phyloP scores from a whole-genome alignment of 2,113 vertebrate genomes.

The Oriolus oriolus region DNA sequence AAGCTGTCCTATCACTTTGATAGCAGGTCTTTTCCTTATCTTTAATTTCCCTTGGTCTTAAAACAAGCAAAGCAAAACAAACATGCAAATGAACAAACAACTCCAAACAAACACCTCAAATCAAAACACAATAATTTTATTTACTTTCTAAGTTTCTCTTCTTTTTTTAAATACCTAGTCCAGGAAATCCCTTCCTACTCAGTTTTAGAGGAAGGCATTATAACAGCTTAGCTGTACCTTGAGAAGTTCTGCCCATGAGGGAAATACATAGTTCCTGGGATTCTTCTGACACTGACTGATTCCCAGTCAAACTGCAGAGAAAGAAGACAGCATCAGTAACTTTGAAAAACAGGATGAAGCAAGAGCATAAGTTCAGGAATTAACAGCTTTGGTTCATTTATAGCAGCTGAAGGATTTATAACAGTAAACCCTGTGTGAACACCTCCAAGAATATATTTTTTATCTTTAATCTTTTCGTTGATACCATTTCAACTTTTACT shows the following conservation, averaged over 20 bases:
- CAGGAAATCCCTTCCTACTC: not conserved
- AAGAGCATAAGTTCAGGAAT: slow-evolving; percentile 15
- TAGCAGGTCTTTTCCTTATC: not conserved
- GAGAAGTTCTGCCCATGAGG: not conserved
- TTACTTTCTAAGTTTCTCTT: not conserved
- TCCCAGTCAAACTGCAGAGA: not conserved
- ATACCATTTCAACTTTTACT: not conserved
- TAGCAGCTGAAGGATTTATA: slow-evolving; percentile 25
- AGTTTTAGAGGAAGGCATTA: not conserved
- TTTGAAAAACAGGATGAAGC: not conserved
- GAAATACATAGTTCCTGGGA: not conserved
- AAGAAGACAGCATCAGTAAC: not conserved
- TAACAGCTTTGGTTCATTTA: slow-evolving; percentile 20
- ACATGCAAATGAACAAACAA: not conserved
- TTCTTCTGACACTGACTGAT: not conserved
- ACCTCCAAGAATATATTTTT: not conserved
- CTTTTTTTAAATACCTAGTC: not conserved
- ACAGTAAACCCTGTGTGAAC: not conserved
- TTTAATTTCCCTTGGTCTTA: not conserved
- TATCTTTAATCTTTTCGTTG: slow-evolving; percentile 14
- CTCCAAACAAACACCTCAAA: not conserved
- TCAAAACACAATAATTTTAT: not conserved
- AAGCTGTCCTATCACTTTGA: not conserved
- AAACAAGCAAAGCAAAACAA: not conserved
- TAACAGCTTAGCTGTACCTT: not conserved